Percentiles rank a stretch among this genome's conserved stretches.
Evolutionary conservation across 2,113 vertebrate genomes (phyloP).

Genomic region (Podarcis muralis): DNA sequence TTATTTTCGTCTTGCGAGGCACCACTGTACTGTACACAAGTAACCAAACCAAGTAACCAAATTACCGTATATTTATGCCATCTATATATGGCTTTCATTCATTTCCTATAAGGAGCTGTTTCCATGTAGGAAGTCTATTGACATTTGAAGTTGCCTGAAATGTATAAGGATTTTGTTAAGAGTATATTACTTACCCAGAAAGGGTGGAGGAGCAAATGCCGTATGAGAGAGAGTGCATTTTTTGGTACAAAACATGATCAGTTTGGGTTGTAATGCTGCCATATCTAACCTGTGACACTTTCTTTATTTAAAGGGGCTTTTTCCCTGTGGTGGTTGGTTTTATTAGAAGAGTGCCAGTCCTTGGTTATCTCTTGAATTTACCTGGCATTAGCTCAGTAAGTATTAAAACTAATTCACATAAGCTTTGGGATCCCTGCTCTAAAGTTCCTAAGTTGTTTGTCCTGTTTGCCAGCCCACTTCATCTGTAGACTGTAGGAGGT

Average conservation of each 20-base stretch:
- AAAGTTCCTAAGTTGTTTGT: background rate
- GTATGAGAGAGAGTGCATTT: background rate
- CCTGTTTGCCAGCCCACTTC: background rate
- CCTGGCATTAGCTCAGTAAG: conserved; percentile 96
- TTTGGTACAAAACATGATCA: background rate
- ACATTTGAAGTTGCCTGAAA: background rate
- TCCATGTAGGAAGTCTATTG: background rate
- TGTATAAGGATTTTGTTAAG: background rate
- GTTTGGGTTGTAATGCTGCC: background rate
- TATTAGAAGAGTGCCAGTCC: conserved; percentile 94
- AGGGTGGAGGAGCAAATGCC: background rate
- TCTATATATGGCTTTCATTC: background rate
- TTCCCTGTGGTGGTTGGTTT: conserved; percentile 96
- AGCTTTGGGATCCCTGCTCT: background rate
- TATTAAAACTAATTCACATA: conserved; percentile 49
- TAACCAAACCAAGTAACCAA: no score
- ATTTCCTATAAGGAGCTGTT: background rate
- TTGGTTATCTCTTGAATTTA: conserved; percentile 95
- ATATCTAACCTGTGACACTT: background rate
- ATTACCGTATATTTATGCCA: background rate
- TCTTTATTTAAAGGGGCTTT: conserved; percentile 85
- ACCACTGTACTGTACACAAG: no score
- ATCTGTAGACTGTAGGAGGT: no score
- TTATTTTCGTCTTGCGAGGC: no score
- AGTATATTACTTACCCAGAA: background rate